Conservation (phyloP, 2,888 invertebrate species). For the Villa cingulata region DNA sequence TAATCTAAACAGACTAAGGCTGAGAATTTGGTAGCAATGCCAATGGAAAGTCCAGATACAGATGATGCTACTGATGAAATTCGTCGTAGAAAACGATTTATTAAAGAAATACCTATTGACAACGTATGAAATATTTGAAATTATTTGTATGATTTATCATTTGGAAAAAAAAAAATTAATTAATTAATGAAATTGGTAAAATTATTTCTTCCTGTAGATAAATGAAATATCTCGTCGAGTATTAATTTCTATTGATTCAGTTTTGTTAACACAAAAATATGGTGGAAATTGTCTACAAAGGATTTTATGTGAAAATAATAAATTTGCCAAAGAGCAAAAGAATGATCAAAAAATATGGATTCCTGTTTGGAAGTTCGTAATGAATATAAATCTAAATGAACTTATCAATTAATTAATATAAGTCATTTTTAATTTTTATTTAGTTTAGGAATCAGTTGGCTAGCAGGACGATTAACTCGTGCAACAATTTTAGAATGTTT, state of each 20-base stretch:
- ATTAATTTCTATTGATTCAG: constrained; percentile 43
- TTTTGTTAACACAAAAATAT: constrained; percentile 40
- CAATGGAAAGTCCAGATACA: constrained; percentile 26
- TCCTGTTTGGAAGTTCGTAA: constrained; percentile 58
- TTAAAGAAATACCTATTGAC: constrained; percentile 4
- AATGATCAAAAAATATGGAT: constrained; percentile 52
- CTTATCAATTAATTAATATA: too few species aligned
- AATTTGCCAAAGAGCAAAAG: constrained; percentile 41
- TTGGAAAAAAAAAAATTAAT: background rate
- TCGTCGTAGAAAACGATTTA: constrained; percentile 19
- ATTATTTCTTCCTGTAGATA: constrained; percentile 11
- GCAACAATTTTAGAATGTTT: constrained; percentile 44
- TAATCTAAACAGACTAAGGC: constrained; percentile 19
- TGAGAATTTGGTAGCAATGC: constrained; percentile 29
- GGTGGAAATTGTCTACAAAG: constrained; percentile 47
- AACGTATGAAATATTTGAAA: constrained; percentile 10
- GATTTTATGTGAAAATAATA: constrained; percentile 53
- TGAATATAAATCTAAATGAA: background rate
- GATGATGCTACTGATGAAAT: constrained; percentile 22
- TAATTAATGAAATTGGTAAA: background rate
- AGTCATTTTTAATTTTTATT: background rate
- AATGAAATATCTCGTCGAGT: constrained; percentile 44
- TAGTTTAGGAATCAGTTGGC: constrained; percentile 66
- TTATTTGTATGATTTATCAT: background rate
- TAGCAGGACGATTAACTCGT: constrained; percentile 42